A percentile compares a stretch with the other conserved stretches of the same genome.
Conservation (phyloP, 2,113 vertebrate species). For the Anseranas semipalmata region DNA sequence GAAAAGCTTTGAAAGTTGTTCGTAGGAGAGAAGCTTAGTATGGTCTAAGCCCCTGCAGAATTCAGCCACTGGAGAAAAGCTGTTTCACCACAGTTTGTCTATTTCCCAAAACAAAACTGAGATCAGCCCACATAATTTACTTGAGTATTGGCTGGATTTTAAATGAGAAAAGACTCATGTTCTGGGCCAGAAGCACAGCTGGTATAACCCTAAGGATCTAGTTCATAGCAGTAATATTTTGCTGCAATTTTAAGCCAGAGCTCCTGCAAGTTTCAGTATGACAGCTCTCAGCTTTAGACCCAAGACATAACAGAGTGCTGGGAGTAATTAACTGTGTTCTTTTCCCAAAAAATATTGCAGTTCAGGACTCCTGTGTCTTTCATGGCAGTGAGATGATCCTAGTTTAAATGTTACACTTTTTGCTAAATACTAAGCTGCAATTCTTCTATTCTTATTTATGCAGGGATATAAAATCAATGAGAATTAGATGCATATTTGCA, state of each 20-base stretch:
- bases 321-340: neutral
- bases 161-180: neutral
- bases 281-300: neutral
- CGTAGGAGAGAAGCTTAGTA: neutral
- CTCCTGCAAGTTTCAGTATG: neutral
- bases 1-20: neutral
- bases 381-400: neutral
- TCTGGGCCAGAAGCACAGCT: conserved; percentile 27
- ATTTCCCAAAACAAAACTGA: neutral
- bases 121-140: neutral
- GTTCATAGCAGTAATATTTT: conserved; percentile 6
- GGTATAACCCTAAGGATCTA: neutral
- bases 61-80: neutral
- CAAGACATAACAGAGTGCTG: neutral
- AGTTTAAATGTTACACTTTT: neutral
- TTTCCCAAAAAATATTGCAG: neutral
- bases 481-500: neutral
- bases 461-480: neutral
- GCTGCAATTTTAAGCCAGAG: conserved; percentile 4
- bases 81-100: neutral
- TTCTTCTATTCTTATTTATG: neutral
- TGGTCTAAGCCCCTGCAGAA: neutral
- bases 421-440: neutral
- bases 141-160: neutral
- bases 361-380: neutral